Evolutionary conservation across 35 echinoderm and acorn worm species (phyloP).

Genomic region (Ophioderma brevispina): DNA sequence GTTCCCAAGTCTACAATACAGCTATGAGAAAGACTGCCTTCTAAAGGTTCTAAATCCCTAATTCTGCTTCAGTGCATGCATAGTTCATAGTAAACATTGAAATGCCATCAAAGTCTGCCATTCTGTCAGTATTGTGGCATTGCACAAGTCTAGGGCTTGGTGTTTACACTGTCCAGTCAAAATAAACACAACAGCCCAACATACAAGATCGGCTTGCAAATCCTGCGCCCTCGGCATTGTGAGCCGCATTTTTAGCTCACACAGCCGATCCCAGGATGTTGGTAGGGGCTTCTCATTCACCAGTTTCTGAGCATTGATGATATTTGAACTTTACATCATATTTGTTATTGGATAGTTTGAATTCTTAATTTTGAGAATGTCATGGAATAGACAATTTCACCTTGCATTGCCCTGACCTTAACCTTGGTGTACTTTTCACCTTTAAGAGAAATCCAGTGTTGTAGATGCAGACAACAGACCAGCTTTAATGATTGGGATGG

Average conservation of each 20-base stretch:
- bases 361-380: not conserved
- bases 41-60: not conserved
- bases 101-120: not conserved
- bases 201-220: not conserved
- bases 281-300: not conserved
- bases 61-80: not conserved
- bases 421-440: not conserved
- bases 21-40: not conserved
- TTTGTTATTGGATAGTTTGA: not conserved
- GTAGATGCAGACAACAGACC: too few species aligned
- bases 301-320: not conserved
- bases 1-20: not conserved
- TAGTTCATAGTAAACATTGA: too few species aligned
- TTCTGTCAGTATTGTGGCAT: not conserved
- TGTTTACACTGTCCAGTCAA: not conserved
- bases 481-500: too few species aligned
- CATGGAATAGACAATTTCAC: not conserved
- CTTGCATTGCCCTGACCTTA: not conserved
- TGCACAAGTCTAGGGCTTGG: not conserved
- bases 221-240: not conserved
- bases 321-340: not conserved
- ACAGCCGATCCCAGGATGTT: too few species aligned
- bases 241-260: too few species aligned
- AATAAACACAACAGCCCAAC: not conserved
- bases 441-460: too few species aligned